Evolutionary conservation across 2,888 invertebrate species (phyloP), one percentile per base, ranked within the genome.

Genomic region (Venusia cambrica): DNA sequence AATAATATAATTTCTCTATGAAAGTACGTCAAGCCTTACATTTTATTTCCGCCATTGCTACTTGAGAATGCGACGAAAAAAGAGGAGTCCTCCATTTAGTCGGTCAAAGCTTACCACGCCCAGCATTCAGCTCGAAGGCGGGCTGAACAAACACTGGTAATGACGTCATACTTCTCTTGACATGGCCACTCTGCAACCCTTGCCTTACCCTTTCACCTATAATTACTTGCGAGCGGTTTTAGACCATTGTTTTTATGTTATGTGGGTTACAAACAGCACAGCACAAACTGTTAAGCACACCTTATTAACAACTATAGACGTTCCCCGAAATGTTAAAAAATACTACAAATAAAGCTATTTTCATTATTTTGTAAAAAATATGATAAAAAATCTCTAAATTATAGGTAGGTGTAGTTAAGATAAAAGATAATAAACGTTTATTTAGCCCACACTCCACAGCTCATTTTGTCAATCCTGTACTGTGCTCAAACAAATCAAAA

Each of bases 111-210:
- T 21, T 31, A 48, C 67, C 70, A 73, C 78, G 77, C 79, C 80
- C 77, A 72, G 64, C 66, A 75, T 80, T 80, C 74, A 78, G 21
- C 26, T 31, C 46, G 62, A 73, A 76, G 81, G 83, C 81, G 83
- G 81, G 73, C 61, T 78, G 54, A 64, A 75, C 76, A 73, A 84
- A 87, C 84, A 84, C 43, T 52, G 49, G 69, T 79, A 77, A 79
- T 85, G 85, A 84, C 84, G 83, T 84, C 84, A 84, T 60, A 54
- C 70, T 68, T 62, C 66, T 72, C 72, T 73, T 74, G 70, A 76
- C 67, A 73, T 73, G 71, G 77, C 76, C 65, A 75, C 78, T 77
- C 68, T 31, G 57, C 68, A 62, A 72, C 75, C 72, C 72, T 73
- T 73, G 20, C 30, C 16, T 18, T 21, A 21, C 38, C 33, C 34